Evolutionary conservation across 2,888 invertebrate species (phyloP).

Genomic region (Heliconius hortense): DNA sequence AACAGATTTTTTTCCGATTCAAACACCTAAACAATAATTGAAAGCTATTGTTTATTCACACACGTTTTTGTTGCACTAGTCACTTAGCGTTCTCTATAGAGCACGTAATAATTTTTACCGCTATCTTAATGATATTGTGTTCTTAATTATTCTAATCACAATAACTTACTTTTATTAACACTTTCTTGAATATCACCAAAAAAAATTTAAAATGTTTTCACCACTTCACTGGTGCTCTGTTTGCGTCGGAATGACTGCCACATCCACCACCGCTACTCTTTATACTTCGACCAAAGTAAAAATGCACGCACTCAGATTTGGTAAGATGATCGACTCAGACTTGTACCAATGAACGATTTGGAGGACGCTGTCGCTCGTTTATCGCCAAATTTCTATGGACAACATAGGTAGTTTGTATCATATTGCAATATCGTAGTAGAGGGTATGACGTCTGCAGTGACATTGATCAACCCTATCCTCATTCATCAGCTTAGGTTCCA

Average conservation of each 20-base stretch:
- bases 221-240: constrained; percentile 73
- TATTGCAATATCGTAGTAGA: constrained; percentile 53
- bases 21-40: constrained; percentile 16
- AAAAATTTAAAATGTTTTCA: constrained; percentile 60
- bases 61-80: constrained; percentile 12
- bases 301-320: constrained; percentile 76
- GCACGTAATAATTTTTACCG: constrained; percentile 1
- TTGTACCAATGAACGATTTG: constrained; percentile 61
- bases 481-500: constrained; percentile 67
- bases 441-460: constrained; percentile 64
- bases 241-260: constrained; percentile 76
- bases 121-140: constrained; percentile 28
- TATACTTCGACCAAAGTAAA: constrained; percentile 78
- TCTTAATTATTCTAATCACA: constrained; percentile 34
- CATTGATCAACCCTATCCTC: constrained; percentile 78
- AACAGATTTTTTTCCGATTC: neutral
- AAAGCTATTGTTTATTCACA: constrained; percentile 21
- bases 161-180: constrained; percentile 65
- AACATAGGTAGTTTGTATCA: constrained; percentile 35
- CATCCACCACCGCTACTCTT: constrained; percentile 71
- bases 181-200: constrained; percentile 64
- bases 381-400: constrained; percentile 40
- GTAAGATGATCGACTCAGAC: constrained; percentile 72
- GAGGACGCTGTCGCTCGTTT: constrained; percentile 42
- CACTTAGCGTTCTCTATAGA: constrained; percentile 24